Evolutionary conservation across 2,888 invertebrate genomes (phyloP), one percentile per base, ranked within the genome.

Genomic region (Eupelmus urozonus): DNA sequence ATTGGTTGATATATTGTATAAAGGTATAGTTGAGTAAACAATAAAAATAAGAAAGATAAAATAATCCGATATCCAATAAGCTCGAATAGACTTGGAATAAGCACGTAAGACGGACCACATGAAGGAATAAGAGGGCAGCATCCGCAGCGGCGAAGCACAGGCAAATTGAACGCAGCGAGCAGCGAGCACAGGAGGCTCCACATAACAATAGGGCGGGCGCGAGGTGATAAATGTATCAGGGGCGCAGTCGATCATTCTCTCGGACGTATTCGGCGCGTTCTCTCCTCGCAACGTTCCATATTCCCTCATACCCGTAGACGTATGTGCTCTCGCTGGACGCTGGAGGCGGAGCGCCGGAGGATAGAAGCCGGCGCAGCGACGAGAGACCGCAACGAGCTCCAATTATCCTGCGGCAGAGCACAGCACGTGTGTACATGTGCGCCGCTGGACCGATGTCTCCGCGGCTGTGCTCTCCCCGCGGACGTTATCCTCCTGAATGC

Each of bases 361-460:
- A n/a, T n/a, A n/a, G n/a, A n/a, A 83, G 81, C 80, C 81, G 78
- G n/a, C 81, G 70, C 20, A 69, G 42, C 18, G 25, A 25, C 51
- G 62, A 27, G 71, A 62, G 62, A 62, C 62, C 76, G 80, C 87
- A 86, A 82, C 84, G 84, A 86, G 84, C 86, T 85, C 86, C 87
- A 87, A 87, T 87, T 88, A 87, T 86, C 86, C 83, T 84, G 84
- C 76, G 85, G 85, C 82, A n/a, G n/a, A n/a, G n/a, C 85, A 84
- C 84, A 85, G 84, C 85, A 83, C 83, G 83, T 83, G 84, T n/a
- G n/a, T n/a, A n/a, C n/a, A n/a, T n/a, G n/a, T n/a, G 84, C 82
- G 81, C 76, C 81, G 78, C 34, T 29, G 63, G 3, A 34, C 4
- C 45, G 45, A 2, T 63, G 74, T 70, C 75, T 63, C 45, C 16